Evolutionary conservation across 2,113 vertebrate species (phyloP).

Genomic region (Stictonetta naevosa): DNA sequence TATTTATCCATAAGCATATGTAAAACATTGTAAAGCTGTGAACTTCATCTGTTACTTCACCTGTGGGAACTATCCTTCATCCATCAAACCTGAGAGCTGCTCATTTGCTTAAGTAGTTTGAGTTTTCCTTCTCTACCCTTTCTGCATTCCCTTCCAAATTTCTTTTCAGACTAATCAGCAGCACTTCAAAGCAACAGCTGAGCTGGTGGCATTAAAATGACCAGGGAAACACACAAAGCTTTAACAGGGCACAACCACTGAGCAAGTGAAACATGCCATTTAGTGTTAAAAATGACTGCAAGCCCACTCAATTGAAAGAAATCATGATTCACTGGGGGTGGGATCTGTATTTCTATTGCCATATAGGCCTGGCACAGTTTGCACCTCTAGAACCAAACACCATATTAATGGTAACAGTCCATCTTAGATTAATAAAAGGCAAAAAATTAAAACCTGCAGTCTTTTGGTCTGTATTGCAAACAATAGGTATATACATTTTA

Average conservation of each 20-base stretch:
- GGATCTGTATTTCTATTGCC: not conserved
- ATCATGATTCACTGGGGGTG: not conserved
- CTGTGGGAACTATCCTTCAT: not conserved
- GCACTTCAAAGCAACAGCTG: slow-evolving; percentile 49
- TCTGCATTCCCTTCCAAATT: slow-evolving; percentile 11
- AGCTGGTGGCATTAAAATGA: slow-evolving; percentile 52
- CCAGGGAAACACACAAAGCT: slow-evolving; percentile 38
- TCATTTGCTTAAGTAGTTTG: slow-evolving; percentile 19
- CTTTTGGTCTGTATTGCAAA: not conserved
- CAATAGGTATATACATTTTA: not conserved
- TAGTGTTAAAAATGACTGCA: slow-evolving; percentile 32
- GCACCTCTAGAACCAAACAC: not conserved
- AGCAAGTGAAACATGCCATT: slow-evolving; percentile 31
- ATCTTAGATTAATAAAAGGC: not conserved
- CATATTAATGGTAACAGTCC: not conserved
- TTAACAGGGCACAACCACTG: slow-evolving; percentile 28
- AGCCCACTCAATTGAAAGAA: not conserved
- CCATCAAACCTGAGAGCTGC: not conserved
- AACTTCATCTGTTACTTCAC: not conserved
- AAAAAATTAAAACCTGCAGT: not conserved
- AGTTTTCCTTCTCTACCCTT: not conserved
- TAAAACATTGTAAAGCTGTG: not conserved
- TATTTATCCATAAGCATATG: not conserved
- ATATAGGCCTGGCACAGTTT: not conserved
- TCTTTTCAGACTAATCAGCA: slow-evolving; percentile 49